Conservation (phyloP, 2,888 invertebrate genomes). For the Macrophya alboannulata region DNA sequence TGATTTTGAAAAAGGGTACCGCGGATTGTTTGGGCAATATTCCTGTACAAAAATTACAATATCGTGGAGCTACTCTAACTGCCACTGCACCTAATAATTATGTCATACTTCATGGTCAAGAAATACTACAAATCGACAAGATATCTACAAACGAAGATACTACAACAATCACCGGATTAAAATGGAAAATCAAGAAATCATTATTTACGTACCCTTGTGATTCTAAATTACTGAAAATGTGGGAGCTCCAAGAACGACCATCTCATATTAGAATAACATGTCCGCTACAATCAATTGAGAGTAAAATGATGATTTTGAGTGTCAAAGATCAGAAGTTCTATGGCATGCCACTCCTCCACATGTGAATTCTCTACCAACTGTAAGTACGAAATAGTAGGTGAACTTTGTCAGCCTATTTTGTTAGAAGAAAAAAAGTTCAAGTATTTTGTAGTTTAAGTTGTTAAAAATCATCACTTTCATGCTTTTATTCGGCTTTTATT, state of each 20-base stretch:
- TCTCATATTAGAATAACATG: neutral
- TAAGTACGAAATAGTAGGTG: no score
- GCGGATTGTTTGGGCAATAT: conserved; percentile 41
- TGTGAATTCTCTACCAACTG: no score
- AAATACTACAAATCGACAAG: conserved; percentile 53
- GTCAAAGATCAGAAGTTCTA: conserved; percentile 4
- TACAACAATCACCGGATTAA: conserved; percentile 28
- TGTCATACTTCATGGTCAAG: conserved; percentile 36
- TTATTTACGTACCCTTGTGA: conserved; percentile 18
- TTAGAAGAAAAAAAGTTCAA: no score
- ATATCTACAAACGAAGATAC: conserved; percentile 44
- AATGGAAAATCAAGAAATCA: conserved; percentile 51
- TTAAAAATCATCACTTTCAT: no score
- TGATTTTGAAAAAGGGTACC: conserved; percentile 37
- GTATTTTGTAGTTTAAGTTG: no score
- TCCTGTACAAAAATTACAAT: conserved; percentile 41
- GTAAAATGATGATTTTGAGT: conserved; percentile 29
- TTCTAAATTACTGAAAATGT: conserved; percentile 5
- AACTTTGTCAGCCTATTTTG: no score
- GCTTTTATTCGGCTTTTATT: no score
- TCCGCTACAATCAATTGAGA: conserved; percentile 6
- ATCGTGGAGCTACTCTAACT: conserved; percentile 44
- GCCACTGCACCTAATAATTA: conserved; percentile 54
- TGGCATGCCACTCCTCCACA: conserved; percentile 8
- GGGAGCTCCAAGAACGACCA: conserved; percentile 11